These are phyloP conservation scores for Limanda limanda DNA, from an alignment of 2,113 vertebrate species.

Conservation along the genomic window DNA sequence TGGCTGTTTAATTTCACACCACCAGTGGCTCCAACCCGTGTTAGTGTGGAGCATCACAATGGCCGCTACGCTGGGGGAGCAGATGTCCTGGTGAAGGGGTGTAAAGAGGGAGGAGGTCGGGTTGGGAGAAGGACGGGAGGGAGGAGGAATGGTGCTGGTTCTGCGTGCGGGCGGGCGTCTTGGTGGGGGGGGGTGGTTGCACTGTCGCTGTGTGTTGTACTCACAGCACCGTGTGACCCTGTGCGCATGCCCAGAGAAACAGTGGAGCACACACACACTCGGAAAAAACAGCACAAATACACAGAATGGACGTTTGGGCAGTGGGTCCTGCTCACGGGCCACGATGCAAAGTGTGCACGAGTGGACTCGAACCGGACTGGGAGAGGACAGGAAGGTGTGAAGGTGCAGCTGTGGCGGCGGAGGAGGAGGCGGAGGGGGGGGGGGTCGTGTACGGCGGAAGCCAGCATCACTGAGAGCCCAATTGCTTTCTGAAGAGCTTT, in stretches of 20 bases:
- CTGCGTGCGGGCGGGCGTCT: conserved; percentile 17
- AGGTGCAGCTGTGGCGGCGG: conserved; percentile 13
- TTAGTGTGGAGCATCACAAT: conserved; percentile 77
- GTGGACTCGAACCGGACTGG: conserved; percentile 11
- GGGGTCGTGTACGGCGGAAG: conserved; percentile 35
- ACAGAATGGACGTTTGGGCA: not conserved
- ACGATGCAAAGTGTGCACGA: conserved; percentile 41
- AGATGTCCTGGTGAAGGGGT: conserved; percentile 78
- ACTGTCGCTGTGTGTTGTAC: conserved; percentile 60
- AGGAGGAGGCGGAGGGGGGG: not conserved
- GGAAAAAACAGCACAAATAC: conserved; percentile 34
- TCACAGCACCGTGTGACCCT: conserved; percentile 57
- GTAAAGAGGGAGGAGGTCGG: conserved; percentile 71
- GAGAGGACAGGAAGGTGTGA: conserved; percentile 6
- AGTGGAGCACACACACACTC: not conserved
- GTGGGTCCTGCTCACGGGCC: conserved; percentile 13
- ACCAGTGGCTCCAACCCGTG: conserved; percentile 77
- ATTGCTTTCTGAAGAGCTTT: conserved; percentile 80
- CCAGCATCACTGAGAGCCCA: conserved; percentile 65
- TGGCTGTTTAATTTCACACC: conserved; percentile 84
- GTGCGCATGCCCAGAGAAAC: conserved; percentile 57
- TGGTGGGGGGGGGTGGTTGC: conserved; percentile 7
- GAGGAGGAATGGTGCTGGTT: conserved; percentile 46
- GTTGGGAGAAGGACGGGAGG: conserved; percentile 27
- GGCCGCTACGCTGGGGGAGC: conserved; percentile 74